Conservation (phyloP, 1,140 invertebrate species). For the Drosophila grimshawi region DNA sequence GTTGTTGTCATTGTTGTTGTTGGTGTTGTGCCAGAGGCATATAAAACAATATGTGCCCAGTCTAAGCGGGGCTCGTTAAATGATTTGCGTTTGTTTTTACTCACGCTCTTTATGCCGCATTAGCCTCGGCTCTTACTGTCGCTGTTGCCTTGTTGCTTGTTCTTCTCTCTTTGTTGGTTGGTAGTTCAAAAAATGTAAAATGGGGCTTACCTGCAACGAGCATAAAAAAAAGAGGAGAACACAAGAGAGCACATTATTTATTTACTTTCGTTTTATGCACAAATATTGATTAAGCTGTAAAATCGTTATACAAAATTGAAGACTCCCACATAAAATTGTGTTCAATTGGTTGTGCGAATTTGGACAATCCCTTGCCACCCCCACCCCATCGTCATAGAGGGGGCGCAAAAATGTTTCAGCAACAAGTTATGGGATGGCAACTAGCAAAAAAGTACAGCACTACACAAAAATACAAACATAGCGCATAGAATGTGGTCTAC, state of each 20-base stretch:
- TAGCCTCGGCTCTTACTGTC: conserved; percentile 49
- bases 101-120: conserved; percentile 64
- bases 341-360: conserved; percentile 54
- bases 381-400: background rate
- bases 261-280: conserved; percentile 66
- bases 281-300: conserved; percentile 81
- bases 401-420: conserved; percentile 64
- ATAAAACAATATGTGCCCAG: conserved; percentile 77
- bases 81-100: conserved; percentile 75
- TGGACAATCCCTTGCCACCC: background rate
- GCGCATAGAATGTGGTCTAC: conserved; percentile 55
- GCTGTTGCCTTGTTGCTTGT: background rate
- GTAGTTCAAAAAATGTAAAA: conserved; percentile 72
- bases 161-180: conserved; percentile 43
- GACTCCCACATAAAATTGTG: conserved; percentile 52
- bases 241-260: conserved; percentile 40
- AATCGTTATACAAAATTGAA: conserved; percentile 53
- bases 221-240: conserved; percentile 57
- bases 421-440: conserved; percentile 55
- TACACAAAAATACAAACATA: conserved; percentile 63
- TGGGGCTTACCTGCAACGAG: conserved; percentile 71
- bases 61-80: conserved; percentile 79
- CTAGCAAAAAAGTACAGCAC: conserved; percentile 65
- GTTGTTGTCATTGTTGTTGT: conserved; percentile 19
- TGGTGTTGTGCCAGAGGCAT: conserved; percentile 44